phyloP scores from a whole-genome alignment of 2,113 vertebrate species.

The Chloropsis cyanopogon region DNA sequence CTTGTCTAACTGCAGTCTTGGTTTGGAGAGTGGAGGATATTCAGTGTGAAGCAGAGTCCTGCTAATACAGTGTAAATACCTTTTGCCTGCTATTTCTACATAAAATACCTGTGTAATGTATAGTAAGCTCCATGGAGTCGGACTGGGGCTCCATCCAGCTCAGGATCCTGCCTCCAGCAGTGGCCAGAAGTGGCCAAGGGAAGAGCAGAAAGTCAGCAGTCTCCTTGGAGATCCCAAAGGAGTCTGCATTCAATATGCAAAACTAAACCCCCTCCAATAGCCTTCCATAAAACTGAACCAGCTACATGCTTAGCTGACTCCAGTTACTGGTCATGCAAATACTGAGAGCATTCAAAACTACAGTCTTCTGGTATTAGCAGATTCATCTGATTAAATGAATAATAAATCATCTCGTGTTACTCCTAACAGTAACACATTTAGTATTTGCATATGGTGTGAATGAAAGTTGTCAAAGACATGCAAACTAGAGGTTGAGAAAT shows the following conservation, averaged over 20 bases:
- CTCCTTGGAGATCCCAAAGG: background rate
- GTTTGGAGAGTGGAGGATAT: background rate
- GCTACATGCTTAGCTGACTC: background rate
- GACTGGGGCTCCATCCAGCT: background rate
- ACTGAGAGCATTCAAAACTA: conserved; percentile 49
- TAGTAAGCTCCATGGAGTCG: background rate
- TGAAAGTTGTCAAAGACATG: conserved; percentile 72
- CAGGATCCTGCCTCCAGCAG: background rate
- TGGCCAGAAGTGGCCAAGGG: background rate
- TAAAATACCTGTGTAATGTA: background rate
- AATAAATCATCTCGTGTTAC: conserved; percentile 60
- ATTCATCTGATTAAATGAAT: conserved; percentile 68
- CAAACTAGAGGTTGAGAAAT: conserved; percentile 72
- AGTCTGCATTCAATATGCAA: background rate
- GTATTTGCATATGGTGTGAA: conserved; percentile 82
- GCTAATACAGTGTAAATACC: background rate
- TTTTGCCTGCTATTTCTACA: background rate
- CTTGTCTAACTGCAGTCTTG: background rate
- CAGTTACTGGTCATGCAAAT: conserved; percentile 67
- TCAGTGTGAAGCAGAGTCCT: background rate
- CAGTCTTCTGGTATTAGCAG: conserved; percentile 50
- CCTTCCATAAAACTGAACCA: background rate
- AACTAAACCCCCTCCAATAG: background rate
- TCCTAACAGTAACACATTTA: conserved; percentile 60
- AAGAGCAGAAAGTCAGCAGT: background rate